These are phyloP conservation scores for Drosophila histrio DNA, from an alignment of 2,888 invertebrate genomes.

Conservation along the genomic window DNA sequence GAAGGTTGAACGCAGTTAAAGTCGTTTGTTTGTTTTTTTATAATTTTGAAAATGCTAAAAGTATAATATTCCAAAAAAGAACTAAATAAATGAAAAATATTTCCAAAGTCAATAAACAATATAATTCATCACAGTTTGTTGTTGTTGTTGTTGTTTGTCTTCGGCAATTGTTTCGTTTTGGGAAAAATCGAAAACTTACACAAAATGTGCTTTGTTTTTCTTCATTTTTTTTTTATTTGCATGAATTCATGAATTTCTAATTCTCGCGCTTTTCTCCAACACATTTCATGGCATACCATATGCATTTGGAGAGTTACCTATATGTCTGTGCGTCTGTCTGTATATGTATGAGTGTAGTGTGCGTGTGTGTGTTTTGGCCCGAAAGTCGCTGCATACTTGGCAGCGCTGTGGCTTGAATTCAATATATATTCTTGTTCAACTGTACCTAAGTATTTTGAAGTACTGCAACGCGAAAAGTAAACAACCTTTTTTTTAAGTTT, in stretches of 20 bases:
- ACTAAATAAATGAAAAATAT: slow-evolving; percentile 23
- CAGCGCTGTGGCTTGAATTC: slow-evolving; percentile 9
- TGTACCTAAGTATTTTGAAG: slow-evolving; percentile 8
- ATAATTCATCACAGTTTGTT: slow-evolving; percentile 75
- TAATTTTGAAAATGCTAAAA: slow-evolving; percentile 13
- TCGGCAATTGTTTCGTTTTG: slow-evolving; percentile 34
- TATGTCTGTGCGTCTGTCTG: not conserved
- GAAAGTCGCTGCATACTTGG: slow-evolving; percentile 29
- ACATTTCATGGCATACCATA: slow-evolving; percentile 38
- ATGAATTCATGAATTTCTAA: slow-evolving; percentile 23
- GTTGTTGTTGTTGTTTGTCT: slow-evolving; percentile 61
- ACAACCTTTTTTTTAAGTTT: slow-evolving; percentile 59
- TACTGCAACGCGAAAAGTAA: slow-evolving; percentile 59
- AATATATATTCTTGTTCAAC: slow-evolving; percentile 11
- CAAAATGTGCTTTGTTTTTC: slow-evolving; percentile 21
- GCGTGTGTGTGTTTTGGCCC: slow-evolving; percentile 8
- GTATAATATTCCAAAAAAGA: slow-evolving; percentile 23
- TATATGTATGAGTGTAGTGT: not conserved
- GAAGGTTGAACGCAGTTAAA: slow-evolving; percentile 33
- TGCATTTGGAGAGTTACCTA: not conserved
- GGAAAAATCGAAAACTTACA: slow-evolving; percentile 25
- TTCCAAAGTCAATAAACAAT: slow-evolving; percentile 54
- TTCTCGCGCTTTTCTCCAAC: slow-evolving; percentile 9
- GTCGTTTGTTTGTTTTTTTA: slow-evolving; percentile 2
- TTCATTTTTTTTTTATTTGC: not conserved